Evolutionary conservation across 2,113 vertebrate genomes (phyloP).

Genomic region (Colaptes auratus): DNA sequence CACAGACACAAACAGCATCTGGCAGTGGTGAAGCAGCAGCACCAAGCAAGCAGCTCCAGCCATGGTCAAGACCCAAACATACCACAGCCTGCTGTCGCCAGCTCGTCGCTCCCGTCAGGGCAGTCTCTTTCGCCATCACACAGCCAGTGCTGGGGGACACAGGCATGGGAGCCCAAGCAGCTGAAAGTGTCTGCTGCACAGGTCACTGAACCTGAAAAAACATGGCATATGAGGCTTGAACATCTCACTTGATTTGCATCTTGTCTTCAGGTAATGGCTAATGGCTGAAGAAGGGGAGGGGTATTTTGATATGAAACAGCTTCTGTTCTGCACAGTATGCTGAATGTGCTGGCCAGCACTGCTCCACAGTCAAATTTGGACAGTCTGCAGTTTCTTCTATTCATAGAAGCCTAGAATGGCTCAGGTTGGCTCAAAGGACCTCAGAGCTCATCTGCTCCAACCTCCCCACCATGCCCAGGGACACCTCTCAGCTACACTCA

Average conservation of each 20-base stretch:
- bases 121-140: constrained; percentile 97
- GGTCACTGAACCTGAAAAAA: constrained; percentile 84
- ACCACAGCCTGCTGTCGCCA: constrained; percentile 95
- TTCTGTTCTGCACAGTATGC: background rate
- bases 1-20: background rate
- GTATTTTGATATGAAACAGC: background rate
- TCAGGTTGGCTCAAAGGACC: too few species aligned
- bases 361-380: background rate
- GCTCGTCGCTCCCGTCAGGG: constrained; percentile 93
- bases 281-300: background rate
- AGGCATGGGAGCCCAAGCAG: constrained; percentile 91
- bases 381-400: background rate
- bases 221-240: fast-evolving
- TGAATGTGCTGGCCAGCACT: background rate
- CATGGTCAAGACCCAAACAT: background rate
- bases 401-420: background rate
- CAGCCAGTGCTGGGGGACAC: constrained; percentile 93
- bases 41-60: fast-evolving
- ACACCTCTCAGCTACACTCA: too few species aligned
- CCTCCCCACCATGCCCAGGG: too few species aligned
- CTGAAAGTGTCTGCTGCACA: constrained; percentile 92
- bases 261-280: background rate
- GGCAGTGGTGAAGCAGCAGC: background rate
- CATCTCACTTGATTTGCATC: fast-evolving
- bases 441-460: too few species aligned